Conservation (phyloP, 2,113 vertebrate species). For the Osmerus mordax region DNA sequence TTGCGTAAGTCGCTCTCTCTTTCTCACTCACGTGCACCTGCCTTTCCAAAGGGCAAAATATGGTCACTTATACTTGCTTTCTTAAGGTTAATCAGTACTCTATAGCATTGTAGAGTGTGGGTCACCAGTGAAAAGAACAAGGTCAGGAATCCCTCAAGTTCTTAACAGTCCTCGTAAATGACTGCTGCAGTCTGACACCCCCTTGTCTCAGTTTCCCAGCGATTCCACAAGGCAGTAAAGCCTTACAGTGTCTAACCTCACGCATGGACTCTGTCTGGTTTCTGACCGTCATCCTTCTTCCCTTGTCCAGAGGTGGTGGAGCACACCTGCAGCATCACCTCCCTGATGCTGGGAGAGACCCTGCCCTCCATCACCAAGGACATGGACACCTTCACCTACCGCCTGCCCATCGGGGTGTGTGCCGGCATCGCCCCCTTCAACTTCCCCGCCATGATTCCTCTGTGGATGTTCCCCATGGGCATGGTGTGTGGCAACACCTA, state of each 20-base stretch:
- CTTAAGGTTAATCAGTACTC: constrained; percentile 39
- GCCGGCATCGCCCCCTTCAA: constrained; percentile 95
- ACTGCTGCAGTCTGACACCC: not conserved
- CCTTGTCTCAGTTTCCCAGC: not conserved
- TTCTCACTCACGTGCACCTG: not conserved
- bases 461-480: constrained; percentile 98
- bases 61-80: too few relatives aligned
- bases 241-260: not conserved
- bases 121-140: not conserved
- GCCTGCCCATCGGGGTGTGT: constrained; percentile 90
- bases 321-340: constrained; percentile 93
- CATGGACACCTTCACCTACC: constrained; percentile 94
- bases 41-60: constrained; percentile 17
- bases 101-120: not conserved
- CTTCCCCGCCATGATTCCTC: constrained; percentile 98
- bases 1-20: constrained; percentile 82
- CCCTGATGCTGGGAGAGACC: constrained; percentile 93
- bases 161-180: too few relatives aligned
- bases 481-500: constrained; percentile 97
- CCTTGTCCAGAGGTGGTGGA: constrained; percentile 90
- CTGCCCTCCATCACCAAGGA: constrained; percentile 95
- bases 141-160: too few relatives aligned
- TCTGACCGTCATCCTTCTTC: constrained; percentile 9
- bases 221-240: too few relatives aligned
- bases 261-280: not conserved